Base-by-base conservation (phyloP, 2,888 invertebrate genomes). In the Tetheella fluctuosa region DNA sequence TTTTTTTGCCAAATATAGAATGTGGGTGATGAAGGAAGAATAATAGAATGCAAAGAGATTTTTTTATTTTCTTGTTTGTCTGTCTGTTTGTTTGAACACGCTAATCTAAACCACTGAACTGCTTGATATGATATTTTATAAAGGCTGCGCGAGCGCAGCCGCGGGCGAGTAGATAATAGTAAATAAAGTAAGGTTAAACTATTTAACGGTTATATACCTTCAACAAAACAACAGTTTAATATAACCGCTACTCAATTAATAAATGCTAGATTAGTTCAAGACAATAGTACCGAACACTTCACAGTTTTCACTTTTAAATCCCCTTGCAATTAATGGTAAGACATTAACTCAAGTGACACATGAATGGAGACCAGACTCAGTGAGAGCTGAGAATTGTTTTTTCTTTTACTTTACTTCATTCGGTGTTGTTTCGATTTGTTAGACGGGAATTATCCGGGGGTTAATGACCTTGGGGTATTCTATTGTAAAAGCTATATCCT, bases 361-460 rank as follows among this genome's bases (percentile, higher is more conserved):
- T 48, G 48, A 48, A 48, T 48, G 20, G 42, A 48, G 42, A 48
- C 48, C 20, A 48, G 48, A 48, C 17, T 1, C 1, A 48, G 48
- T 48, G 48, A 48, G 48, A 48, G 48, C 48, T 48, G 48, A 20
- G 48, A 20, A 10, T 20, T 48, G 39, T 15, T 48, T 48, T 48
- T n/a, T n/a, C n/a, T n/a, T n/a, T 48, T 20, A 48, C 17, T 20
- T 48, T 20, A 48, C n/a, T 39, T 39, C 7, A n/a, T 39, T 39
- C 37, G 15, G 3, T 39, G 4, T 39, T 39, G 10, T n/a, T 39
- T 39, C 39, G n/a, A 39, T 48, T 20, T 20, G 39, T n/a, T 7
- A n/a, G n/a, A 39, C n/a, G n/a, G 12, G 10, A 15, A 37, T 15
- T 37, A 15, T 37, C 13, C 15, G 37, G 13, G 15, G 10, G 39